These are phyloP conservation scores for Sorex fumeus DNA, from an alignment of 2,113 vertebrate species.

Conservation along the genomic window DNA sequence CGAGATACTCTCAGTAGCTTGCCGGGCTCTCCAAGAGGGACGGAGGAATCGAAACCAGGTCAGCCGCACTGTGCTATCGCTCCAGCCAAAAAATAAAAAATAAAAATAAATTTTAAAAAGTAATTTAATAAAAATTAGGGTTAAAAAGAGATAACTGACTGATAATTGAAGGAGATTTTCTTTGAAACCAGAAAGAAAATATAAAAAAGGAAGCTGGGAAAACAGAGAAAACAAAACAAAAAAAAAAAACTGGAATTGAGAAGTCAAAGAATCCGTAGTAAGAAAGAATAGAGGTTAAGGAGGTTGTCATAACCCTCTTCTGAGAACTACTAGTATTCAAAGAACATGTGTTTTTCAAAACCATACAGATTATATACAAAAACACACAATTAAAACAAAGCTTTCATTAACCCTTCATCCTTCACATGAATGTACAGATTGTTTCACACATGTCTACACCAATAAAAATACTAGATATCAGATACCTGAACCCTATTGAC, in stretches of 20 bases:
- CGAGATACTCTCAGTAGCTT: too few species aligned
- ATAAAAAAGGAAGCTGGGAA: too few species aligned
- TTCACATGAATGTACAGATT: not conserved
- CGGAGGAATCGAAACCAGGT: too few species aligned
- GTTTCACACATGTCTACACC: not conserved
- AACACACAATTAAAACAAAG: not conserved
- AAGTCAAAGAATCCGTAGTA: not conserved
- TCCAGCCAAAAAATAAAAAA: too few species aligned
- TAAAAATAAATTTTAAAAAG: too few species aligned
- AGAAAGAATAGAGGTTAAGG: not conserved
- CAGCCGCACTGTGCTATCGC: too few species aligned
- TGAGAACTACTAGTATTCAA: not conserved
- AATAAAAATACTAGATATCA: constrained; percentile 28
- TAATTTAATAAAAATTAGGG: too few species aligned
- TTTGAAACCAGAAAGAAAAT: too few species aligned
- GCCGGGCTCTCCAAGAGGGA: too few species aligned
- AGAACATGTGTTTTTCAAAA: not conserved
- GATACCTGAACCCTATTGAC: not conserved
- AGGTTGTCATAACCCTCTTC: not conserved
- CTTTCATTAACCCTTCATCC: not conserved
- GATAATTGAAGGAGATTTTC: too few species aligned
- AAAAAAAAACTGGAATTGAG: not conserved
- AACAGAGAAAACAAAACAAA: too few species aligned
- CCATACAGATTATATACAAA: not conserved
- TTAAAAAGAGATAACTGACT: too few species aligned